Evolutionary conservation across 2,888 invertebrate species (phyloP).

Genomic region (Griposia aprilina): DNA sequence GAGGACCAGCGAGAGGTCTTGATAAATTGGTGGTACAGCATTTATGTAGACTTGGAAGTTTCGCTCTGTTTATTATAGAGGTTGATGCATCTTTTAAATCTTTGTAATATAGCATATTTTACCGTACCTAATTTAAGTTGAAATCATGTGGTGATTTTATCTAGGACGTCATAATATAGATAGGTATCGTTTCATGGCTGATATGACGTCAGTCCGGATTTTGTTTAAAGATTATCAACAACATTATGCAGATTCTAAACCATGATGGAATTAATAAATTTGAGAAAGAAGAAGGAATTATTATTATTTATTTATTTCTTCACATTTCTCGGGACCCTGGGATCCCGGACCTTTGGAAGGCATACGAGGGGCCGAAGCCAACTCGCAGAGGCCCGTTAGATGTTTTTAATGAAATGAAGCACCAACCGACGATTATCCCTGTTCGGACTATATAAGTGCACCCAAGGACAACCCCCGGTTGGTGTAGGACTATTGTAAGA

Average conservation of each 20-base stretch:
- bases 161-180: slow-evolving; percentile 47
- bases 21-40: slow-evolving; percentile 56
- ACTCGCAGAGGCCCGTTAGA: no score
- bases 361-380: no score
- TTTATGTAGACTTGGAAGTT: slow-evolving; percentile 59
- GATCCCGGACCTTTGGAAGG: no score
- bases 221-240: neutral
- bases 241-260: neutral
- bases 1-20: slow-evolving; percentile 60
- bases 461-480: no score
- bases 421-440: no score
- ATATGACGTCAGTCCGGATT: slow-evolving; percentile 18
- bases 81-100: slow-evolving; percentile 79
- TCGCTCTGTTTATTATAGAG: slow-evolving; percentile 80
- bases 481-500: no score
- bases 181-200: slow-evolving; percentile 44
- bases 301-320: no score
- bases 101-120: slow-evolving; percentile 64
- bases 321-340: no score
- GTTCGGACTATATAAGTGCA: no score
- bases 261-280: neutral
- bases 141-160: slow-evolving; percentile 53
- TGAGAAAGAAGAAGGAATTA: neutral
- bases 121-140: slow-evolving; percentile 60
- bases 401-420: no score